Conservation (phyloP, 2,888 invertebrate genomes). For the Amphiduros pacificus region DNA sequence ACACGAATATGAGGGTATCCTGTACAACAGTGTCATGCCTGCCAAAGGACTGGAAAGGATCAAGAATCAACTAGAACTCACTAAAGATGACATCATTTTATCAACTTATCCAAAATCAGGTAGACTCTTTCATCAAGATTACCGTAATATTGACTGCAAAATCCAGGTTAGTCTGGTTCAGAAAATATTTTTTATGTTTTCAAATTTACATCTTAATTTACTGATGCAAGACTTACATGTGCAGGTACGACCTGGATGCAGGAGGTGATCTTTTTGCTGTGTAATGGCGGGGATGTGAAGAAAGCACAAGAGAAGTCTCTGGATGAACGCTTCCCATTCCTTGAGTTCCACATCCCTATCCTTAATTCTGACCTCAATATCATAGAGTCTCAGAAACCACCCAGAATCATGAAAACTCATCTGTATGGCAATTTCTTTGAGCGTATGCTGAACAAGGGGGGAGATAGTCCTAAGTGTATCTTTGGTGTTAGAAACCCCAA, state of each 20-base stretch:
- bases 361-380: neutral
- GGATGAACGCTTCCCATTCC: neutral
- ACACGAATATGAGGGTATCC: neutral
- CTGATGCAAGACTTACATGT: no score
- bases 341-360: constrained; percentile 10
- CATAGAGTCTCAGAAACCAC: neutral
- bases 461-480: neutral
- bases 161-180: no score
- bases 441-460: neutral
- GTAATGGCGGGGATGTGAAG: neutral
- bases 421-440: constrained; percentile 5
- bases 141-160: no score
- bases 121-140: no score
- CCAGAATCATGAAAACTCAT: constrained; percentile 8
- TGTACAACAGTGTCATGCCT: neutral
- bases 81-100: neutral
- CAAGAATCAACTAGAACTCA: neutral
- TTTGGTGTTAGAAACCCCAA: constrained; percentile 3
- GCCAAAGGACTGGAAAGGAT: neutral
- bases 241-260: constrained; percentile 3
- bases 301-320: neutral
- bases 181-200: no score
- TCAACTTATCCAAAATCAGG: constrained; percentile 1
- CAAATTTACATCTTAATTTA: no score
- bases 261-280: neutral